phyloP scores from a whole-genome alignment of 2,113 vertebrate species.

The Gambusia holbrooki region DNA sequence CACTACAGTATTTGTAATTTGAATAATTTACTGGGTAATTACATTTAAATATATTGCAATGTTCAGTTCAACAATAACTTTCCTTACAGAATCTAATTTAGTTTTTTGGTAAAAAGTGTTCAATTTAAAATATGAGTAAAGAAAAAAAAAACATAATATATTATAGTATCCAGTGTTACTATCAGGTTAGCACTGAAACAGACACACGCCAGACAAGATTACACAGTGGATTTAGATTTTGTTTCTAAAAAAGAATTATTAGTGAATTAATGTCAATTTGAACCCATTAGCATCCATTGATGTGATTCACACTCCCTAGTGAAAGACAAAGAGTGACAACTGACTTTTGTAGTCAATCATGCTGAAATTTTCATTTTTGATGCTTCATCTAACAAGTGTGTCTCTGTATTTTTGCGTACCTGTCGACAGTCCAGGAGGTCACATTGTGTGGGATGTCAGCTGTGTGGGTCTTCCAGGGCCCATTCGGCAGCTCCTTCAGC shows the following conservation, averaged over 20 bases:
- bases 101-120: too few species aligned
- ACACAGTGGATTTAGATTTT: too few species aligned
- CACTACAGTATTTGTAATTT: too few species aligned
- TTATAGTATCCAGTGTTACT: too few species aligned
- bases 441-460: conserved; percentile 88
- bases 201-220: too few species aligned
- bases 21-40: too few species aligned
- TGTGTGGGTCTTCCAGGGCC: conserved; percentile 87
- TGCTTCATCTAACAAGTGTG: background rate
- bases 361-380: background rate
- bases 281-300: background rate
- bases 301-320: background rate
- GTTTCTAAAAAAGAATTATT: background rate
- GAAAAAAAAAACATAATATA: too few species aligned
- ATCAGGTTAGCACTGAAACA: too few species aligned
- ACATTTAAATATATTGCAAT: too few species aligned
- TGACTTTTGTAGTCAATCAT: background rate
- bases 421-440: conserved; percentile 83
- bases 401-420: conserved; percentile 72
- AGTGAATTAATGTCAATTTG: background rate
- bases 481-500: conserved; percentile 84
- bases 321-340: background rate
- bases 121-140: too few species aligned
- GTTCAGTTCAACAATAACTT: too few species aligned
- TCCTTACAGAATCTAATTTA: too few species aligned